These are phyloP conservation scores for Arrhopalites spinosus DNA, from an alignment of 2,888 invertebrate genomes.

Conservation along the genomic window DNA sequence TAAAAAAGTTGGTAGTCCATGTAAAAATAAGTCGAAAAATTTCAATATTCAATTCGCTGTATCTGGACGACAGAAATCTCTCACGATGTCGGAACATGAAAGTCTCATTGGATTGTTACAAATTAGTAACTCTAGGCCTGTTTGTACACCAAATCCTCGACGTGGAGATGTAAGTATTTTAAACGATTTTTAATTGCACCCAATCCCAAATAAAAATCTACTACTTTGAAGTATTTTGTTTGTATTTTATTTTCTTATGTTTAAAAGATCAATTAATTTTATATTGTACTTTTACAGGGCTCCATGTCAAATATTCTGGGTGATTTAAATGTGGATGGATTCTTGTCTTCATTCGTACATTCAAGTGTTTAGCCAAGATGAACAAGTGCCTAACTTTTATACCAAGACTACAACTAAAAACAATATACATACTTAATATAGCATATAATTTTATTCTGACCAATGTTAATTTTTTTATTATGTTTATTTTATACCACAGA, in stretches of 20 bases:
- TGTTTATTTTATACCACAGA: too few species aligned
- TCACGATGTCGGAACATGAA: constrained; percentile 31
- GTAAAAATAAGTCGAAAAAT: background rate
- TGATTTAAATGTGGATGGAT: background rate
- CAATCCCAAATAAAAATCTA: background rate
- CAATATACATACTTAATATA: background rate
- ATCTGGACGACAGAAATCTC: constrained; percentile 22
- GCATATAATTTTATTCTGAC: too few species aligned
- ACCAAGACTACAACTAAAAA: too few species aligned
- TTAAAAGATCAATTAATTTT: background rate
- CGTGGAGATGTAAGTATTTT: background rate
- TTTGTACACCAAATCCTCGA: background rate
- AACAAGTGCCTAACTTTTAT: too few species aligned
- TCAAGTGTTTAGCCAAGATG: background rate
- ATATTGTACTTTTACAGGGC: background rate
- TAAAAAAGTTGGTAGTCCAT: background rate
- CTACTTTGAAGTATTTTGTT: background rate
- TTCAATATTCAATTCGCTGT: constrained; percentile 23
- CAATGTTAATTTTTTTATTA: too few species aligned
- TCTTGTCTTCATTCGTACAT: background rate
- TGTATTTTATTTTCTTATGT: background rate
- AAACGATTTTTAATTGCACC: background rate
- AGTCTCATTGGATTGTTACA: constrained; percentile 29
- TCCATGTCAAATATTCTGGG: background rate
- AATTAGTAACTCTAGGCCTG: background rate